phyloP scores from a whole-genome alignment of 2,113 vertebrate genomes.

The Phylloscopus whistleri region DNA sequence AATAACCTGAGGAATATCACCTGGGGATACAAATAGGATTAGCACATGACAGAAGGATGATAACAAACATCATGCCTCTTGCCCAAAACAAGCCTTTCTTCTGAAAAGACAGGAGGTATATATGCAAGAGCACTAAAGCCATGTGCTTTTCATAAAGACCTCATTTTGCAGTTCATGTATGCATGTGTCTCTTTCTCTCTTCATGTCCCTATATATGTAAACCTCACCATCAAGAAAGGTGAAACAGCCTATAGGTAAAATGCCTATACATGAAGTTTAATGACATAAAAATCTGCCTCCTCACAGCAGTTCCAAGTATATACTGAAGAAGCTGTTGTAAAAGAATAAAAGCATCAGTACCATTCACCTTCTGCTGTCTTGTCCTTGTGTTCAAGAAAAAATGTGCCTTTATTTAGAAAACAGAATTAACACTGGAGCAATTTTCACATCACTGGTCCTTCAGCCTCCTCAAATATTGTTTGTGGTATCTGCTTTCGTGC shows the following conservation, averaged over 20 bases:
- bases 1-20: not conserved
- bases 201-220: not conserved
- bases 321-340: not conserved
- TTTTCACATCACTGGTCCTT: slow-evolving; percentile 32
- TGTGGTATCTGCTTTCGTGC: not conserved
- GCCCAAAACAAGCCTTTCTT: not conserved
- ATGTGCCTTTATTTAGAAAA: slow-evolving; percentile 16
- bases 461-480: not conserved
- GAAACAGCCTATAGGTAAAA: not conserved
- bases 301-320: not conserved
- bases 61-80: not conserved
- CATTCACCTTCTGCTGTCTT: not conserved
- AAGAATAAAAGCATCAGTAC: not conserved
- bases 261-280: not conserved
- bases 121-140: not conserved
- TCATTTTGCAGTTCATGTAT: not conserved
- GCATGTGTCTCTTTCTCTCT: not conserved
- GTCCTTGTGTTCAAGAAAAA: not conserved
- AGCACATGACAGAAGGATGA: not conserved
- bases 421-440: slow-evolving; percentile 23
- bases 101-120: not conserved
- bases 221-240: not conserved
- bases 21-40: not conserved
- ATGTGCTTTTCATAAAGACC: not conserved
- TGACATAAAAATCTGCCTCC: not conserved